These are phyloP conservation scores for Porites australiensis DNA, from an alignment of 64 coral and sea anemone genomes.

Conservation along the genomic window DNA sequence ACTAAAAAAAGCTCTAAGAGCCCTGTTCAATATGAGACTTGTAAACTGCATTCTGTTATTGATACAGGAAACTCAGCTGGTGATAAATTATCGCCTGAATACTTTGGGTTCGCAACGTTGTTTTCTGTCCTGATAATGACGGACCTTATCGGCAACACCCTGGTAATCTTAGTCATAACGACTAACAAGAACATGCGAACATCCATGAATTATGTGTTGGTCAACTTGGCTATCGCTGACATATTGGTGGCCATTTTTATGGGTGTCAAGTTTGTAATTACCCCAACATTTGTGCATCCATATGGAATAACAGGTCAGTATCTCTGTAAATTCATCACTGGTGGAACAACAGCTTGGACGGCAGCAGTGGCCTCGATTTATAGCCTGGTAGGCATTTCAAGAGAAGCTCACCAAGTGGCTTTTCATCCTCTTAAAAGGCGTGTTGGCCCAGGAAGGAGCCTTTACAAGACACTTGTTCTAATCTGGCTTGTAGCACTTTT, in stretches of 20 bases:
- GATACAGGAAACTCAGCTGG: neutral
- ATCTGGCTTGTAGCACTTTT: slow-evolving; percentile 28
- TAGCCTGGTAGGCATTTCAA: slow-evolving; percentile 8
- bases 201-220: slow-evolving; percentile 62
- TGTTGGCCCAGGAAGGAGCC: neutral
- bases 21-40: neutral
- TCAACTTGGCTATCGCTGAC: slow-evolving; percentile 56
- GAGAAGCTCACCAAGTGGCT: neutral
- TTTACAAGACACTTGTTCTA: neutral
- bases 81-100: neutral
- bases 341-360: slow-evolving; percentile 23
- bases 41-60: neutral
- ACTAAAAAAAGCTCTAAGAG: too few relatives aligned
- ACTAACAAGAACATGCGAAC: slow-evolving; percentile 46
- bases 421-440: slow-evolving; percentile 1
- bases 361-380: slow-evolving; percentile 42
- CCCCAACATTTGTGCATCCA: slow-evolving; percentile 10
- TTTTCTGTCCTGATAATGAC: slow-evolving; percentile 52
- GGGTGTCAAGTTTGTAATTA: slow-evolving; percentile 24
- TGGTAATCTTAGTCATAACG: slow-evolving; percentile 35
- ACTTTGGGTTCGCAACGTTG: slow-evolving; percentile 3
- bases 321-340: slow-evolving; percentile 23
- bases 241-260: slow-evolving; percentile 57
- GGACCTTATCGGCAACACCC: slow-evolving; percentile 39
- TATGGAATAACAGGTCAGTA: slow-evolving; percentile 5